Base-by-base conservation (phyloP, 2,888 invertebrate species). In the Lithophane socia region DNA sequence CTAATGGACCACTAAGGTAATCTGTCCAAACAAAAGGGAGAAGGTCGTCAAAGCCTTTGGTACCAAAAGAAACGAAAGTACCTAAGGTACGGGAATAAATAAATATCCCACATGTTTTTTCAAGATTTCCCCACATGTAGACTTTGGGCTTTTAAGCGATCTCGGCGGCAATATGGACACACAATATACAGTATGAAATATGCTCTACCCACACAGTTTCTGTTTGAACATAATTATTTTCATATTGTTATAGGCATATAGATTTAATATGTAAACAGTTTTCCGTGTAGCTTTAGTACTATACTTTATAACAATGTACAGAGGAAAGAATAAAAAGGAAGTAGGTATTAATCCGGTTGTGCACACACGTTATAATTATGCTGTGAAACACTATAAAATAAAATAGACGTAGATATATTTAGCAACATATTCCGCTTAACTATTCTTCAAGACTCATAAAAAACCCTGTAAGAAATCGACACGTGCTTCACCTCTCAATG, bases 1-100 rank as follows among this genome's bases (percentile, higher is more conserved):
- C 84, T 91, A 88, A 90, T 90, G 88, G 87, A 89, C 85, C 79
- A 76, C 86, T 81, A 89, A 87, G 86, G 85, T 90, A 90, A 92
- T 90, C 90, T 88, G 75, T 81, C 77, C 81, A 85, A 88, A 90
- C 89, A 89, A 89, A 87, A 84, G 84, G 70, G 83, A 80, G 75
- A 85, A 81, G 64, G 75, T 86, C 63, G 73, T 47, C 73, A 78
- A 88, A 88, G 88, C 89, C 88, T 89, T 90, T 89, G 87, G 87
- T 87, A 84, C 81, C 81, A 79, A 84, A 79, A 73, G 44, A 86
- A 89, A 84, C 79, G 85, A 82, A 83, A 75, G 73, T 71, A 73
- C 73, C 24, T 75, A 68, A 80, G 54, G 80, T 66, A 77, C 47
- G 54, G 75, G 87, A 86, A 86, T 87, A 80, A 86, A 86, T 87